Conservation (phyloP, 2,113 vertebrate genomes). For the Furnarius figulus region DNA sequence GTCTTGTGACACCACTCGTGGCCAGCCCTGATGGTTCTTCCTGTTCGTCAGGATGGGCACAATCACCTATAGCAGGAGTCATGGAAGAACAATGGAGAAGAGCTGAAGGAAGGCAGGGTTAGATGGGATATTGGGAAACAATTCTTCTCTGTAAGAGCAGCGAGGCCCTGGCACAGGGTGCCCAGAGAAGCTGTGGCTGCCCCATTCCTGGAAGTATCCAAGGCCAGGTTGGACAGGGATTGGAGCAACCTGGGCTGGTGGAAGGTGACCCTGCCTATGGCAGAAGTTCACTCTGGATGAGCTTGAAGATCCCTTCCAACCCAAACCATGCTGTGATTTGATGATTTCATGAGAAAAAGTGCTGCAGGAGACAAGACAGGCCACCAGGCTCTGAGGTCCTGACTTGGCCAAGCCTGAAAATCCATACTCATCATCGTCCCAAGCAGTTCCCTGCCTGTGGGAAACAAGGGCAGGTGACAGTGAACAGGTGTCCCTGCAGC, state of each 20-base stretch:
- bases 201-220: background rate
- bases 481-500: background rate
- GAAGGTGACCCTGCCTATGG: background rate
- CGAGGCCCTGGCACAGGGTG: background rate
- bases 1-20: constrained; percentile 84
- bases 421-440: background rate
- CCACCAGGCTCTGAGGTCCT: rapidly evolving
- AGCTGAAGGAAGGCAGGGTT: background rate
- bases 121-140: background rate
- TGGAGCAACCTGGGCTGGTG: background rate
- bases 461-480: background rate
- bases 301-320: background rate
- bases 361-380: background rate
- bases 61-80: constrained; percentile 77
- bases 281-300: background rate
- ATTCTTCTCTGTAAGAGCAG: background rate
- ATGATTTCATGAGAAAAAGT: background rate
- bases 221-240: background rate
- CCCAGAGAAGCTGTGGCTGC: background rate
- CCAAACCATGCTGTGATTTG: background rate
- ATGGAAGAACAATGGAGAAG: rapidly evolving
- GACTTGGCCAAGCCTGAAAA: background rate
- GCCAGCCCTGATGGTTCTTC: constrained; percentile 84
- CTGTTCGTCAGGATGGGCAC: constrained; percentile 82
- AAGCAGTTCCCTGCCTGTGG: background rate